A percentile compares a stretch with the other conserved stretches of the same genome.
Conservation (phyloP, 2,797 vertebrate genomes). For the Phalloptychus januarius region DNA sequence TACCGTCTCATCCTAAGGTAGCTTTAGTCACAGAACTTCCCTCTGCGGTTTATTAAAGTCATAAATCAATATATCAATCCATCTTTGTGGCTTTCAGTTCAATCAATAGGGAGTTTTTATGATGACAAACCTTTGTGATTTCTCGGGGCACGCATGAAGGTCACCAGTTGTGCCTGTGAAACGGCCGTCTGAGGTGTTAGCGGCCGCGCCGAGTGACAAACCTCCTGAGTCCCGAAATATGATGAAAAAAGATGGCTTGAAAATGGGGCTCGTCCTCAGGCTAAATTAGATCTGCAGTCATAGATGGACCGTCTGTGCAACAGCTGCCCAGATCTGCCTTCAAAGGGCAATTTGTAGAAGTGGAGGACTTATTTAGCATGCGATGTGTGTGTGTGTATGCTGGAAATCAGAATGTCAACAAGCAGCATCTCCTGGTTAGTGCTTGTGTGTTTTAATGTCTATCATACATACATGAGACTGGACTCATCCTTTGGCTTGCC, state of each 20-base stretch:
- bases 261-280: constrained; percentile 3
- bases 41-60: constrained; percentile 1
- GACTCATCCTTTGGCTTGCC: constrained; percentile 22
- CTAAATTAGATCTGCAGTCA: constrained; percentile 52
- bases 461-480: constrained; percentile 34
- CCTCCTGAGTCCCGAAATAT: constrained; percentile 2
- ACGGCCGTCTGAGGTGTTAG: background rate
- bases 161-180: constrained; percentile 11
- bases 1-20: background rate
- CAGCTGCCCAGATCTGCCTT: constrained; percentile 12
- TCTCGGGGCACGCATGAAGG: background rate
- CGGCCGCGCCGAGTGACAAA: background rate
- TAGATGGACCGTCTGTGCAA: constrained; percentile 23
- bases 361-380: constrained; percentile 39
- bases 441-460: constrained; percentile 58
- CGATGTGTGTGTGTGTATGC: constrained; percentile 16
- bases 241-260: constrained; percentile 17
- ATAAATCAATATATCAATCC: background rate
- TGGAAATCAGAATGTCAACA: constrained; percentile 38
- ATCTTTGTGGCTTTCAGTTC: background rate
- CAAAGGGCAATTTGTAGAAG: constrained; percentile 30
- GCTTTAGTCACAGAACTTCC: background rate
- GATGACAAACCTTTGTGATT: background rate
- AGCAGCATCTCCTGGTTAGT: constrained; percentile 35
- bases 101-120: constrained; percentile 1